These are phyloP conservation scores for Rhyacichthys aspro DNA, from an alignment of 2,797 vertebrate genomes.

Conservation along the genomic window DNA sequence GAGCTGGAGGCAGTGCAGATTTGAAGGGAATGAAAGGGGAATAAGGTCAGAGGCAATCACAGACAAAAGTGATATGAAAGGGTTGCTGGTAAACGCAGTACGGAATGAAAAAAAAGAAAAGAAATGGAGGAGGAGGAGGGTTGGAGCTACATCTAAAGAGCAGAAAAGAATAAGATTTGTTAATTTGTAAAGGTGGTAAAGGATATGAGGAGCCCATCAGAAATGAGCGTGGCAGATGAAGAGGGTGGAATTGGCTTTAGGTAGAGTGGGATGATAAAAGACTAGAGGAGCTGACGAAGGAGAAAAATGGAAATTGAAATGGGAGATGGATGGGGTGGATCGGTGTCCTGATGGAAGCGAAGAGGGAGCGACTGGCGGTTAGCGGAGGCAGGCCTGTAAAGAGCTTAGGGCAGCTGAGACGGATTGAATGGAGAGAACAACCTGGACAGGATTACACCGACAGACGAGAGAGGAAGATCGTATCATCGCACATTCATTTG, in stretches of 20 bases:
- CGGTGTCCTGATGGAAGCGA: slow-evolving; percentile 33
- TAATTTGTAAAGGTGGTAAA: slow-evolving; percentile 49
- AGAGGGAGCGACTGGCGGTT: slow-evolving; percentile 48
- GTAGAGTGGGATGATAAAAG: slow-evolving; percentile 43
- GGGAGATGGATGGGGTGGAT: slow-evolving; percentile 35
- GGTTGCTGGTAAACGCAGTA: slow-evolving; percentile 30
- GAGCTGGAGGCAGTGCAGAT: slow-evolving; percentile 50
- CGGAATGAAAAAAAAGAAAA: background rate
- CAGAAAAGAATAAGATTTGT: slow-evolving; percentile 36
- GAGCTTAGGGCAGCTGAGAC: slow-evolving; percentile 78
- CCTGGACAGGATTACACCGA: slow-evolving; percentile 75
- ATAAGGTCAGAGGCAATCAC: slow-evolving; percentile 69
- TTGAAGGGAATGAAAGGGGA: slow-evolving; percentile 65
- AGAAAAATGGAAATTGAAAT: slow-evolving; percentile 46
- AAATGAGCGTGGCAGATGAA: slow-evolving; percentile 31
- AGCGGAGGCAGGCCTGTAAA: slow-evolving; percentile 65
- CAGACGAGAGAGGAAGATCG: slow-evolving; percentile 43
- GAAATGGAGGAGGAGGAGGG: background rate
- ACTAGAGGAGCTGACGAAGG: slow-evolving; percentile 41
- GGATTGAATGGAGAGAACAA: slow-evolving; percentile 73
- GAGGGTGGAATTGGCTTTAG: slow-evolving; percentile 35
- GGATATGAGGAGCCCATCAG: slow-evolving; percentile 40
- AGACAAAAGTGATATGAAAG: slow-evolving; percentile 56
- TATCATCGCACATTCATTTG: slow-evolving; percentile 46
- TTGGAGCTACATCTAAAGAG: slow-evolving; percentile 9